Base-by-base conservation (phyloP, 2,888 invertebrate genomes). In the Drosophila nigritarsus region DNA sequence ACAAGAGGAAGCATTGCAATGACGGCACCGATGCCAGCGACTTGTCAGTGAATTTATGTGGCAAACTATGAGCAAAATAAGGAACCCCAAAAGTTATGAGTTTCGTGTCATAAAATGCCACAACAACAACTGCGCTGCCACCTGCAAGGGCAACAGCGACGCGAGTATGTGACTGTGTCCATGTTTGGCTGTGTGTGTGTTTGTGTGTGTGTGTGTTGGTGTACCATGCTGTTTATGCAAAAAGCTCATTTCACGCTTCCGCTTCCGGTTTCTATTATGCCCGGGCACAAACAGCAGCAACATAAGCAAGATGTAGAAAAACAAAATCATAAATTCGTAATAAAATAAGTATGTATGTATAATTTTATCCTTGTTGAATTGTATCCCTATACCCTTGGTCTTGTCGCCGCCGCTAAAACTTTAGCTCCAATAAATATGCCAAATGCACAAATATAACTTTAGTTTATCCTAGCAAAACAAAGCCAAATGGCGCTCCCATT, bases 311-410 rank as follows among this genome's bases (percentile, higher is more conserved):
- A 61, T 66, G 54, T 59, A 62, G 66, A 85, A 90, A 91, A 90
- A 91, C 90, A 91, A 90, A 91, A 87, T 89, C 90, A 87, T 90
- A 90, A 89, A 91, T 89, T 87, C 58, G 67, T 80, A 85, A 85
- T 91, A 87, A 89, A 87, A 90, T 86, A 82, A 88, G 87, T 87
- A 87, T 80, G 68, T 55, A 87, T 80, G 68, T 75, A 75, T 83
- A 73, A 78, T 82, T 69, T 87, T 89, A 87, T 89, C 78, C 87
- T 53, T 67, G 68, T 24, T 40, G 34, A 49, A 58, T 56, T 67
- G 67, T 67, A 67, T 49, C 29, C 67, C 29, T 56, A 38, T 86
- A 76, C 80, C 71, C 78, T 65, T 76, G 67, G 72, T 61, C 32
- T 34, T 63, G 54, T 72, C 53, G 68, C 64, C 54, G 67, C 69